Evolutionary conservation across 2,888 invertebrate genomes (phyloP), one percentile per base, ranked within the genome.

Genomic region (Andrena minutula): DNA sequence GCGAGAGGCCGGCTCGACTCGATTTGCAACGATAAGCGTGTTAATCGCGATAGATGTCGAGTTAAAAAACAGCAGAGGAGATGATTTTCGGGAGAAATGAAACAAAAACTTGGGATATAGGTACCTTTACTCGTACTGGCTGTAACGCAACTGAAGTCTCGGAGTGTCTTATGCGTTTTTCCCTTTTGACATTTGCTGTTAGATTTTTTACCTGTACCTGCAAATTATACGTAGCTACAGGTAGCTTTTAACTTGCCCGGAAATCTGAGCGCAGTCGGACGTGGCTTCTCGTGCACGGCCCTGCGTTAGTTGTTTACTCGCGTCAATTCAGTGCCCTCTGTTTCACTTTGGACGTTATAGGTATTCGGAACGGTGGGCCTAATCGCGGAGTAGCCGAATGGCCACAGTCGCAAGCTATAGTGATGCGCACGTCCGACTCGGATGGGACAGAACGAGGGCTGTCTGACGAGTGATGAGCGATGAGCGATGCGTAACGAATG

Each of bases 61-160:
- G 83, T 71, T 70, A 72, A 73, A 72, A 73, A 66, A 78, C 68
- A 78, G 80, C 76, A 78, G 79, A 60, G 76, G 79, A 79, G 72
- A 82, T 72, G 49, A 35, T 49, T 56, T 56, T 68, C 30, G 64
- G 60, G 64, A 20, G 6, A 63, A 73, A 71, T 72, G 49, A 69
- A 69, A 75, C 51, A 53, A 60, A 70, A 71, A 90, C 90, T 90
- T 92, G 92, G 89, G 88, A 91, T 90, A 91, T 95, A 41, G 41
- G 41, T 41, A 95, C 95, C 95, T 95, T 94, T 95, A 92, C 94
- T 94, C 89, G 94, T 93, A 93, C 94, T 94, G 90, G 94, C 93
- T 88, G 94, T 93, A 91, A 94, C 94, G 95, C 96, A 96, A 95
- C 95, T 96, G 93, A 96, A 95, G 94, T 95, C 95, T 94, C 95